Percentiles rank a stretch among this genome's conserved stretches.
Conservation (phyloP, 2,888 invertebrate species). For the Synergus japonicus region DNA sequence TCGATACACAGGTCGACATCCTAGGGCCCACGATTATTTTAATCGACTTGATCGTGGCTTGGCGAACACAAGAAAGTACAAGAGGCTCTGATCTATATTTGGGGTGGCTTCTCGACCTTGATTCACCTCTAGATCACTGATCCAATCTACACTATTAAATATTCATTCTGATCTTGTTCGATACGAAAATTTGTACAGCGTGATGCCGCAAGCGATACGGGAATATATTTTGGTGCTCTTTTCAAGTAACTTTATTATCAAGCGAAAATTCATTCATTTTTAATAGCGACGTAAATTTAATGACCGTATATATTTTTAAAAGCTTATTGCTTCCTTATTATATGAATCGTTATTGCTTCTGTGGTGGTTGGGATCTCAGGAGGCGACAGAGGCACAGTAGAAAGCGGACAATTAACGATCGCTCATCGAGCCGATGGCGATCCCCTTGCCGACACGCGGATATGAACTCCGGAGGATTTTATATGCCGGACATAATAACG, state of each 20-base stretch:
- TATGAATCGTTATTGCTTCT: background rate
- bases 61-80: conserved; percentile 23
- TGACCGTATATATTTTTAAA: no score
- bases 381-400: conserved; percentile 1
- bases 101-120: conserved; percentile 10
- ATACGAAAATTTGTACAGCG: conserved; percentile 1
- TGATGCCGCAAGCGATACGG: background rate
- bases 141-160: background rate
- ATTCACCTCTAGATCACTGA: conserved; percentile 27
- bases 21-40: conserved; percentile 28
- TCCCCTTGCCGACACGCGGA: conserved; percentile 45
- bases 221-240: background rate
- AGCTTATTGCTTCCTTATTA: no score
- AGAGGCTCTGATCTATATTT: conserved; percentile 21
- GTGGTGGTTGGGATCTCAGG: background rate
- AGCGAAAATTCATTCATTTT: no score
- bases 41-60: conserved; percentile 27
- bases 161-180: conserved; percentile 10
- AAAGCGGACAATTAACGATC: conserved; percentile 38
- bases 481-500: conserved; percentile 67
- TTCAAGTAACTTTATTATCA: background rate
- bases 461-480: conserved; percentile 59
- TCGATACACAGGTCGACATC: conserved; percentile 23
- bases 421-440: conserved; percentile 38
- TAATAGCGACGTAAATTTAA: no score